Evolutionary conservation across 53 echinoderm and acorn worm genomes (phyloP), one percentile per base, ranked within the genome.

Genomic region (Apostichopus leukothele): DNA sequence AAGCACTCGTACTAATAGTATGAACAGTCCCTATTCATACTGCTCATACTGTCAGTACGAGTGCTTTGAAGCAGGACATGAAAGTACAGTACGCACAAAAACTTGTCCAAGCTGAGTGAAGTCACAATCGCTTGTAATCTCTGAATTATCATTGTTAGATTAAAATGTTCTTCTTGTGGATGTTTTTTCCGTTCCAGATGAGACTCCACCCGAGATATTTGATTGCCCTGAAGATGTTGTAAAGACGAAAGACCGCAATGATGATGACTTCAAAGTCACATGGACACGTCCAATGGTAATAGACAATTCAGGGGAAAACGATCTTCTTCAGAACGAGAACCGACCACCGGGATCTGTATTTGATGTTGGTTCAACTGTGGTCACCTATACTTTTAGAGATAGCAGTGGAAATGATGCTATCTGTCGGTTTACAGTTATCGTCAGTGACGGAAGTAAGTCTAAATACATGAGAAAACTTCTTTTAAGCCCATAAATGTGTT

Each of bases 361-460:
- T 39, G 85, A 85, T 18, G 50, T 39, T 39, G 85, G 85, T 50
- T 57, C 55, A 16, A 50, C 85, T 4, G 8, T 18, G 0, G 16
- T 85, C 18, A 7, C 7, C 7, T 85, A 85, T 25, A 85, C 12
- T 1, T 85, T 68, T 4, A 63, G 13, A 50, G 85, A 85, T 13
- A 39, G 39, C 61, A 85, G 85, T 50, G 50, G 50, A 11, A 85
- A 85, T 13, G 51, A 16, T 22, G 85, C 66, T 5, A 7, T 63
- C 50, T 85, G 85, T 59, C 61, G 50, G 61, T 85, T 85, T 66
- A 67, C 67, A 4, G 85, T 85, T 6, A 67, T 27, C 11, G 68
- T 85, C 9, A 26, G 67, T 85, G 85, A 85, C 23, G 85, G 85
- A 9, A 85, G 85, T 85, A 85, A 85, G 85, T 51, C 9, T 51